Evolutionary conservation across 2,888 invertebrate species (phyloP).

Genomic region (Eurytoma adleriae): DNA sequence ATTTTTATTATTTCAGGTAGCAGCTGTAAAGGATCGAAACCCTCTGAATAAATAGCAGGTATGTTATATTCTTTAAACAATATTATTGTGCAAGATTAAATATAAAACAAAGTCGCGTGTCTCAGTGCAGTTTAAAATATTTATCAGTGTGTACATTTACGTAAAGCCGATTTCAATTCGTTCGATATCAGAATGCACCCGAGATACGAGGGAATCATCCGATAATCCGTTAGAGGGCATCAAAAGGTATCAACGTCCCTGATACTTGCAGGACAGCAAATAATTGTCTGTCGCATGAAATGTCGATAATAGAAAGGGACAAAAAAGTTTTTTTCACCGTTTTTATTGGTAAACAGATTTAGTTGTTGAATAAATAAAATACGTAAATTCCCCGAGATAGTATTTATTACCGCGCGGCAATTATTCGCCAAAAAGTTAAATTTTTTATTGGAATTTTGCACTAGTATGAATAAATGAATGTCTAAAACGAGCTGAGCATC

Average conservation of each 20-base stretch:
- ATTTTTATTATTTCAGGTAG: constrained; percentile 9
- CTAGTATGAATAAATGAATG: background rate
- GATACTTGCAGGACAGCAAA: constrained; percentile 15
- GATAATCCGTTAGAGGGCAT: constrained; percentile 20
- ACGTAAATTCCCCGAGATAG: background rate
- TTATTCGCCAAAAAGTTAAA: background rate
- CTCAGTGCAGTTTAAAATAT: constrained; percentile 18
- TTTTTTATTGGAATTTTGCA: background rate
- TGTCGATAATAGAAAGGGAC: background rate
- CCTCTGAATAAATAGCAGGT: constrained; percentile 16
- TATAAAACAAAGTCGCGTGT: background rate
- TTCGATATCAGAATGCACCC: background rate
- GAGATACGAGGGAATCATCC: background rate
- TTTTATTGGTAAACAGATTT: background rate
- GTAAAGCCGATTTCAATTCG: constrained; percentile 23
- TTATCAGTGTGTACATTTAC: constrained; percentile 15
- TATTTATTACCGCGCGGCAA: background rate
- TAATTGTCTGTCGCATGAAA: constrained; percentile 15
- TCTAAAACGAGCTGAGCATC: background rate
- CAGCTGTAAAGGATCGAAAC: background rate
- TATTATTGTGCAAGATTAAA: background rate
- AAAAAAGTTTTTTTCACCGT: background rate
- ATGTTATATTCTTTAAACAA: background rate
- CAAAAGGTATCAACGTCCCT: constrained; percentile 18
- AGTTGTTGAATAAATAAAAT: background rate